Conservation (phyloP, 2,113 vertebrate species). For the Nicator chloris region DNA sequence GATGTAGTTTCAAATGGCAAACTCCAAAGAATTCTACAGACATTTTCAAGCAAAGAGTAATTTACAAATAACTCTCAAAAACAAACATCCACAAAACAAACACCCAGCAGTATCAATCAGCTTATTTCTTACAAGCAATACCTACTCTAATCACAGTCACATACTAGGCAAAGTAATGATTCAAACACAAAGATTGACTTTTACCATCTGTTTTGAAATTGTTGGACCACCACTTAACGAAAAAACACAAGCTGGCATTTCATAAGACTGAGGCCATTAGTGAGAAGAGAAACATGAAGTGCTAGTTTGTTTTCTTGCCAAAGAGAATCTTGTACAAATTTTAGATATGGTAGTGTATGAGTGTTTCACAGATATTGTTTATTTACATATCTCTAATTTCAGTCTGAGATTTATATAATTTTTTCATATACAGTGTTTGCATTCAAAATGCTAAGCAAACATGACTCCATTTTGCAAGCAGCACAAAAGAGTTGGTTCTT, state of each 20-base stretch:
- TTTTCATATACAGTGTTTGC: not conserved
- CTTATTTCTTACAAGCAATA: not conserved
- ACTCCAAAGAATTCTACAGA: not conserved
- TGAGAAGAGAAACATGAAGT: slow-evolving; percentile 46
- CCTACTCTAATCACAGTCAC: not conserved
- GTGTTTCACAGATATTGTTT: slow-evolving; percentile 9
- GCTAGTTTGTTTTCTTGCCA: slow-evolving; percentile 30
- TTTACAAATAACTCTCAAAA: not conserved
- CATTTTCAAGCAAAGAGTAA: not conserved
- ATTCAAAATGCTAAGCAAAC: not conserved
- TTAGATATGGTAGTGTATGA: not conserved
- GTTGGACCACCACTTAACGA: not conserved
- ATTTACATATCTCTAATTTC: not conserved
- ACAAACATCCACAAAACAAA: not conserved
- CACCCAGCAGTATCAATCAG: not conserved
- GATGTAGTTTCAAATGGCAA: not conserved
- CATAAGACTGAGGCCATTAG: not conserved
- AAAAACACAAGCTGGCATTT: slow-evolving; percentile 48
- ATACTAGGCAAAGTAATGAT: not conserved
- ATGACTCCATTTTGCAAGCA: not conserved
- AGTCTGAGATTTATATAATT: not conserved
- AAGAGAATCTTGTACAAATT: not conserved
- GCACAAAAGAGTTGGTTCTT: not conserved
- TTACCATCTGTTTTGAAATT: slow-evolving; percentile 48
- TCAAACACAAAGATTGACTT: slow-evolving; percentile 1